Evolutionary conservation across 2,113 vertebrate genomes (phyloP).

Genomic region (Neodontobutis hainanensis): DNA sequence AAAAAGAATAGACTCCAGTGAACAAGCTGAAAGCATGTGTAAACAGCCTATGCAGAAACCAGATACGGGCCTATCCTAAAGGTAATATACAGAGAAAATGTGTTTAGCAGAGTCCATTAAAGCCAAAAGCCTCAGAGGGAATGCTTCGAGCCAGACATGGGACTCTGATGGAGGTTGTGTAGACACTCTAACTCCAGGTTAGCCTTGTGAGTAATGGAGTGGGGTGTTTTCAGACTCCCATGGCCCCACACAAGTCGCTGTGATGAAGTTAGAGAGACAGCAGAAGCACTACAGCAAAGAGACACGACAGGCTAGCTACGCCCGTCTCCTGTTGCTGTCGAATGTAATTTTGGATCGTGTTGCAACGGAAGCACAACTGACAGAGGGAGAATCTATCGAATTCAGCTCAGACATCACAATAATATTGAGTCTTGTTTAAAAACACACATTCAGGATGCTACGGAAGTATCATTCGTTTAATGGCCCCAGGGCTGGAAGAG

Average conservation of each 20-base stretch:
- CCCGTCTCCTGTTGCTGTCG: slow-evolving; percentile 71
- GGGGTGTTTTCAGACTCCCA: slow-evolving; percentile 72
- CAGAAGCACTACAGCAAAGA: slow-evolving; percentile 25
- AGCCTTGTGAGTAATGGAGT: slow-evolving; percentile 72
- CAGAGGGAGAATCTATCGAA: slow-evolving; percentile 75
- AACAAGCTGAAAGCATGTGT: slow-evolving; percentile 43
- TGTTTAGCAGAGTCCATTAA: slow-evolving; percentile 80
- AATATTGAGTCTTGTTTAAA: slow-evolving; percentile 79
- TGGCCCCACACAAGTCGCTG: slow-evolving; percentile 55
- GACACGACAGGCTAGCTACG: slow-evolving; percentile 33
- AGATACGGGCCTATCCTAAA: slow-evolving; percentile 68
- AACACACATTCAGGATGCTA: slow-evolving; percentile 72
- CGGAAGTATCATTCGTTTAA: slow-evolving; percentile 53
- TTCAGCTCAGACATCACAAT: slow-evolving; percentile 77
- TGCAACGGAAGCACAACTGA: slow-evolving; percentile 73
- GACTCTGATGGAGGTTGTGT: slow-evolving; percentile 67
- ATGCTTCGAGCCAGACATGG: slow-evolving; percentile 57
- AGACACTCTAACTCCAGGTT: slow-evolving; percentile 71
- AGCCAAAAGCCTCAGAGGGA: slow-evolving; percentile 74
- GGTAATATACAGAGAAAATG: slow-evolving; percentile 73
- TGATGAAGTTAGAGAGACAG: slow-evolving; percentile 78
- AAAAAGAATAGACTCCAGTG: slow-evolving; percentile 14
- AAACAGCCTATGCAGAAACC: slow-evolving; percentile 69
- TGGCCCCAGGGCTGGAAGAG: slow-evolving; percentile 12
- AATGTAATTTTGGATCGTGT: slow-evolving; percentile 73